Percentiles rank a stretch among this genome's conserved stretches.
These are phyloP conservation scores for Epinotia brunnichana DNA, from an alignment of 2,888 invertebrate genomes.

Conservation along the genomic window DNA sequence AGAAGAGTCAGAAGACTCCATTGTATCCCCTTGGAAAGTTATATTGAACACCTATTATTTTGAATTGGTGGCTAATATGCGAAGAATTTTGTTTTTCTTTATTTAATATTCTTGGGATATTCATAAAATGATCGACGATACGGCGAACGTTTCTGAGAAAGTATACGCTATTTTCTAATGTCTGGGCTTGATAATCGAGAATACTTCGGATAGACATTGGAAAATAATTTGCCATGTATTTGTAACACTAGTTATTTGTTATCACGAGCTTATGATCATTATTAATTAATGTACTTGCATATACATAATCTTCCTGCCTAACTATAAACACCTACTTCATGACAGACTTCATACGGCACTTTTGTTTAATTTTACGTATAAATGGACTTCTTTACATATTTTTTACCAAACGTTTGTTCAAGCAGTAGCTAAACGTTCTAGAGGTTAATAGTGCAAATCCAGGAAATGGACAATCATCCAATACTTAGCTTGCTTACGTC, in stretches of 20 bases:
- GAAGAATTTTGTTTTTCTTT: neutral
- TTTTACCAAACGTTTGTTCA: neutral
- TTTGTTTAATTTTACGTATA: neutral
- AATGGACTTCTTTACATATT: neutral
- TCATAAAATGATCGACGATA: neutral
- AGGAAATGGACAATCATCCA: slow-evolving; percentile 1
- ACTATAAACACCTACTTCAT: no score
- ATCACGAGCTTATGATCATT: no score
- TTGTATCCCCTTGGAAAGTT: slow-evolving; percentile 6
- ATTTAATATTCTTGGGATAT: neutral
- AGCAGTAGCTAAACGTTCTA: neutral
- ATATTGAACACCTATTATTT: neutral
- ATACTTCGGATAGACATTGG: neutral
- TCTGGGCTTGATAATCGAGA: neutral
- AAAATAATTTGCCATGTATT: neutral
- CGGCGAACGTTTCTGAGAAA: neutral
- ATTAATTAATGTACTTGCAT: no score
- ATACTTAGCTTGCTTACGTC: neutral
- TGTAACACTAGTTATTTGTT: neutral
- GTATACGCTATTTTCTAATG: neutral
- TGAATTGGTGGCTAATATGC: neutral
- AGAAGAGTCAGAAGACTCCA: neutral
- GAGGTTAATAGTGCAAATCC: neutral
- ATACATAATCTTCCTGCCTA: no score
- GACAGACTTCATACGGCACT: neutral